These are phyloP conservation scores for Chrysolina oricalcia DNA, from an alignment of 2,888 invertebrate species.

Conservation along the genomic window DNA sequence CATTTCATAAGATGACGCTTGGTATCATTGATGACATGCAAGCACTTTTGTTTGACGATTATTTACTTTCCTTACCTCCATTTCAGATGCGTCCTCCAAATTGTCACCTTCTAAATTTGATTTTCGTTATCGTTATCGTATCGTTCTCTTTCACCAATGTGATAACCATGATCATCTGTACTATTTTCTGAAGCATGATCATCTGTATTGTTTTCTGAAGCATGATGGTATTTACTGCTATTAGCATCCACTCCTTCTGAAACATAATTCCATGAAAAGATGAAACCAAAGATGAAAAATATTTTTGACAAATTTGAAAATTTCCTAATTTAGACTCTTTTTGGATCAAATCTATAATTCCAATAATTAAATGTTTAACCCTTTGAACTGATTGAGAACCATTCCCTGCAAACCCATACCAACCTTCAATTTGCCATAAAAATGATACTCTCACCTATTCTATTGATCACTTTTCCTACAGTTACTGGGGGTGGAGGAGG, in stretches of 20 bases:
- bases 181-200: constrained; percentile 25
- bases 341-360: too few species aligned
- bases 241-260: constrained; percentile 28
- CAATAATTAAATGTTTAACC: neutral
- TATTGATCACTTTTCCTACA: constrained; percentile 20
- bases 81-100: too few species aligned
- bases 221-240: constrained; percentile 23
- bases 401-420: neutral
- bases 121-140: constrained; percentile 6
- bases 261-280: constrained; percentile 28
- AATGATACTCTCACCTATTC: constrained; percentile 13
- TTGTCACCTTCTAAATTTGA: too few species aligned
- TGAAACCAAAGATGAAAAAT: constrained; percentile 5
- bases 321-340: constrained; percentile 4
- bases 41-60: too few species aligned
- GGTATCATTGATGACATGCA: too few species aligned
- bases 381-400: neutral
- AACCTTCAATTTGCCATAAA: constrained; percentile 10
- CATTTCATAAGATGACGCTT: too few species aligned
- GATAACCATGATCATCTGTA: constrained; percentile 26
- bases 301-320: constrained; percentile 14
- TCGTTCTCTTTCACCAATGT: constrained; percentile 24
- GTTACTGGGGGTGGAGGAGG: constrained; percentile 25
- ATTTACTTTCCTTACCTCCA: too few species aligned
- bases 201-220: constrained; percentile 26